Percentiles rank a stretch among this genome's conserved stretches.
Evolutionary conservation across 2,113 vertebrate species (phyloP).

Genomic region (Mola mola): DNA sequence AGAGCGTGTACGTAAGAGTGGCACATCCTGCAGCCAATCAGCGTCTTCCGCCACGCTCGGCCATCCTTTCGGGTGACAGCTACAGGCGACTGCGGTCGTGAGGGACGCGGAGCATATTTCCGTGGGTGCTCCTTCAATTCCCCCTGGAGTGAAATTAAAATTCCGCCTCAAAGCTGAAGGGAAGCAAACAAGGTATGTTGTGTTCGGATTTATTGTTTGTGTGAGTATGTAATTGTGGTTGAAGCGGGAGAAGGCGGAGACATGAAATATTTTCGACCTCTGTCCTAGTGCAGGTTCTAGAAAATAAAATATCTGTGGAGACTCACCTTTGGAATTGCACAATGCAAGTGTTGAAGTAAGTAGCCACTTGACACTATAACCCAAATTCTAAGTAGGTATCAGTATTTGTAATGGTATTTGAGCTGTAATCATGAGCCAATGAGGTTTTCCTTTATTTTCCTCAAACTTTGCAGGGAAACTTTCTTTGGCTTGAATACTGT

Average conservation of each 20-base stretch:
- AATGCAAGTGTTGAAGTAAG: slow-evolving; percentile 70
- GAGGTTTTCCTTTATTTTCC: no score
- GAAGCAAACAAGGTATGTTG: slow-evolving; percentile 1
- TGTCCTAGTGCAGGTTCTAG: slow-evolving; percentile 3
- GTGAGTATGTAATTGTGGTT: background rate
- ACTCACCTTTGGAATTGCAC: slow-evolving; percentile 5
- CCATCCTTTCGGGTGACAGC: no score
- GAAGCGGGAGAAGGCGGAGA: no score
- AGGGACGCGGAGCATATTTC: no score
- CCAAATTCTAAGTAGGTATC: no score
- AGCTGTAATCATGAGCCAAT: no score
- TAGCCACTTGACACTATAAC: no score
- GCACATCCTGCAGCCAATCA: slow-evolving; percentile 17
- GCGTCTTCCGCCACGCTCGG: no score
- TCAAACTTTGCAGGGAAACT: slow-evolving; percentile 55
- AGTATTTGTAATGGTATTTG: no score
- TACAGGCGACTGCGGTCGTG: no score
- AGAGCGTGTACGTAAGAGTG: no score
- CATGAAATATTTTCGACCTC: background rate
- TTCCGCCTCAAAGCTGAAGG: background rate
- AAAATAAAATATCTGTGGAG: background rate
- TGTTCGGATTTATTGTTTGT: background rate
- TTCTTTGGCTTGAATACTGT: slow-evolving; percentile 61
- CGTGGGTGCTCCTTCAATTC: background rate
- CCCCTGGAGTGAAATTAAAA: background rate